Evolutionary conservation across 1,140 invertebrate genomes (phyloP).

Genomic region (Rhagoletis zephyria): DNA sequence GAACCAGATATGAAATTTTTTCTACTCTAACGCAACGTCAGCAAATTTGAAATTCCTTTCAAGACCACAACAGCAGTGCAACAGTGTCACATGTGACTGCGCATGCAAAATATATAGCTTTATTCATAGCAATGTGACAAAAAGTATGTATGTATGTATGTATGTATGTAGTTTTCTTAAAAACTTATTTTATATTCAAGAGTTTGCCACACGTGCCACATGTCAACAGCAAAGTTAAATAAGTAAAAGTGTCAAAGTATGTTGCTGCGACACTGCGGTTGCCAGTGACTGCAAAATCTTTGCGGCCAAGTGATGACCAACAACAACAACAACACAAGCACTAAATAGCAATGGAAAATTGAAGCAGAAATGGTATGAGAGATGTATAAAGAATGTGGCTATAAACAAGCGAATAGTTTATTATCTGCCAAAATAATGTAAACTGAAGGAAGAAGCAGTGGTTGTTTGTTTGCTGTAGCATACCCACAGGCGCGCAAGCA

Average conservation of each 20-base stretch:
- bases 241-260: not conserved
- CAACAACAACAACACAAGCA: not conserved
- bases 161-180: not conserved
- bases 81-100: not conserved
- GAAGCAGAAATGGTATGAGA: not conserved
- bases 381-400: not conserved
- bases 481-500: not conserved
- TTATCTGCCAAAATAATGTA: not conserved
- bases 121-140: not conserved
- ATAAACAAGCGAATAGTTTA: not conserved
- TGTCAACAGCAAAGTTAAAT: not conserved
- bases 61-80: not conserved
- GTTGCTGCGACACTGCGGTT: not conserved
- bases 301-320: slow-evolving; percentile 12
- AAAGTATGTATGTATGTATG: not conserved
- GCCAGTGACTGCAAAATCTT: slow-evolving; percentile 29
- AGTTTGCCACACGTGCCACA: slow-evolving; percentile 15
- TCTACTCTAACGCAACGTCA: not conserved
- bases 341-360: not conserved
- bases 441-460: not conserved
- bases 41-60: slow-evolving; percentile 19
- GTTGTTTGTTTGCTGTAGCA: not conserved
- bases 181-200: not conserved
- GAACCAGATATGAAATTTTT: not conserved
- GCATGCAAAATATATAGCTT: slow-evolving; percentile 6